Evolutionary conservation across 2,888 invertebrate genomes (phyloP), one percentile per base, ranked within the genome.

Genomic region (Mythimna ferrago): DNA sequence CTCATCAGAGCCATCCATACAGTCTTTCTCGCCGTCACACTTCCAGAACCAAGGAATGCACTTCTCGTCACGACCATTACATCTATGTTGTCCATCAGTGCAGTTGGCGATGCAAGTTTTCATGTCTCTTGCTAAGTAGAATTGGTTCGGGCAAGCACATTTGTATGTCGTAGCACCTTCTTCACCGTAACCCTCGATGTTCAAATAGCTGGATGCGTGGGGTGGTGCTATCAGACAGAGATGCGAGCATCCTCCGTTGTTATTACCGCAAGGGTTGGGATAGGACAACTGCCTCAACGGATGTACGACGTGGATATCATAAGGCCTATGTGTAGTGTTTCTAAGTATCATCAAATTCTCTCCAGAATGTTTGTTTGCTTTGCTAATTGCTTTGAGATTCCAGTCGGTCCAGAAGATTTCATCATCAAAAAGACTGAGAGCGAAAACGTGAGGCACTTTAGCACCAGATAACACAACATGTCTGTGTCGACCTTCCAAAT

Each of bases 351-450:
- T 97, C 69, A 98, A 95, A 85, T 98, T 97, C 82, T 97, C 97
- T 41, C 98, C 98, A 0, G 98, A 98, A 92, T 98, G 99, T 93
- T 99, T 99, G 89, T 99, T 98, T 0, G 99, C 99, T 86, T 98
- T 97, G 83, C 98, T 97, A 69, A 99, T 98, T 0, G 98, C 98
- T 92, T 99, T 99, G 66, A 99, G 94, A 92, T 99, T 99, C 99
- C 99, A 99, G 92, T 99, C 99, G 0, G 99, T 99, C 99, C 99
- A 99, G 94, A 98, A 99, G 32, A 98, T 97, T 86, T 97, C 98
- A 88, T 99, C 99, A 89, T 99, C 99, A 92, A 99, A 99, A 0
- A 99, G 97, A 14, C 98, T 98, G 61, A 99, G 96, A 0, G 99
- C 99, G 89, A 99, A 99, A 0, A 99, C 99, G 92, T 99, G 99